Evolutionary conservation across 2,797 vertebrate species (phyloP), one percentile per base, ranked within the genome.

Genomic region (Cossypha polioptera): DNA sequence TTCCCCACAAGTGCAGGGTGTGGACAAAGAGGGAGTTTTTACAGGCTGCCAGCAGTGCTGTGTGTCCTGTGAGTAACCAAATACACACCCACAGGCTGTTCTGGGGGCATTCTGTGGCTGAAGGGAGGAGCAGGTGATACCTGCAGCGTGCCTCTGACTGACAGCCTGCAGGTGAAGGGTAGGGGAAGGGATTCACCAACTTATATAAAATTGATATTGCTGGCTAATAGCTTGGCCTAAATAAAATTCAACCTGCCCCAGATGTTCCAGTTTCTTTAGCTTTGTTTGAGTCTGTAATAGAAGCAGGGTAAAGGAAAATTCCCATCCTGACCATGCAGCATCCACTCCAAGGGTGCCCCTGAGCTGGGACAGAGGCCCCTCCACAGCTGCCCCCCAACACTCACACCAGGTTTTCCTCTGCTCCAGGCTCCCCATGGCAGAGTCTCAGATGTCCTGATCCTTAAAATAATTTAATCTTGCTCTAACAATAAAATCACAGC

Each of bases 141-240:
- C 53, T 80, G 54, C 17, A 71, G 9, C 0, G 0, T 25, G n/a
- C 26, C 22, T 54, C 43, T 53, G 35, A 13, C 43, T 55, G 24
- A 40, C 36, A 26, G 12, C 28, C 62, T 73, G 29, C 59, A 76
- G 21, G 8, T 3, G 36, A 18, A 58, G 38, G 38, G 35, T 8
- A 40, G n/a, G 26, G 29, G 16, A 62, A 62, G 31, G 19, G 35
- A 45, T 76, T 78, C 1, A 1, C 8, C 14, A 24, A 0, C n/a
- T 53, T 17, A 8, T 7, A 4, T 38, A 16, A 31, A 25, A 66
- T 28, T 24, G 18, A 16, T 35, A 14, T 4, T 73, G 31, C 26
- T 55, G 17, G 45, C 31, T 36, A 33, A 45, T 29, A 16, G 50
- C 66, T 57, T 72, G 71, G 29, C 33, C 16, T 18, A 57, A 67